phyloP scores from a whole-genome alignment of 2,113 vertebrate genomes.

The Mus spicilegus region DNA sequence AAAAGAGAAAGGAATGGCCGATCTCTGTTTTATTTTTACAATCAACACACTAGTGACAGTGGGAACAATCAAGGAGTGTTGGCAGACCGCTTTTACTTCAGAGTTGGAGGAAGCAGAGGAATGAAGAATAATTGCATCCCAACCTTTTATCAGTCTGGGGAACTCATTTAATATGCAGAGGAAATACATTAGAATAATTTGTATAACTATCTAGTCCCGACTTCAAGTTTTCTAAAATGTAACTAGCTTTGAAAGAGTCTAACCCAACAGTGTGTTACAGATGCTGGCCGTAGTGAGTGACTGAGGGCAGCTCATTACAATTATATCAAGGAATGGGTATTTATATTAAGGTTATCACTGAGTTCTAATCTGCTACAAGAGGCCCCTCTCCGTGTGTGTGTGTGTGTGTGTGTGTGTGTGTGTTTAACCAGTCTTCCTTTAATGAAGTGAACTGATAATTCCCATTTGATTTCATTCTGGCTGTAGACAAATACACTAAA shows the following conservation, averaged over 20 bases:
- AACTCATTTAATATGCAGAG: constrained; percentile 78
- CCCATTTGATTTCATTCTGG: constrained; percentile 58
- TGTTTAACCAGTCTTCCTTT: background rate
- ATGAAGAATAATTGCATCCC: constrained; percentile 79
- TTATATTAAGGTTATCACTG: constrained; percentile 1
- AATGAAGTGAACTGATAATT: constrained; percentile 58
- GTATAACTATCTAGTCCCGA: constrained; percentile 67
- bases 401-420: background rate
- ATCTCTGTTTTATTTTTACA: constrained; percentile 75
- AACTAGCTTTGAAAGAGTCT: constrained; percentile 50
- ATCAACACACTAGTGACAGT: constrained; percentile 73
- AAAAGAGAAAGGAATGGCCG: constrained; percentile 26
- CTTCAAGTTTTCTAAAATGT: constrained; percentile 69
- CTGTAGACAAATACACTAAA: constrained; percentile 51
- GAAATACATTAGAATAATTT: constrained; percentile 77
- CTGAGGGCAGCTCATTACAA: background rate
- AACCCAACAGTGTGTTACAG: background rate
- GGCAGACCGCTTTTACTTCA: constrained; percentile 76
- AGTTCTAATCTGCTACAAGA: background rate
- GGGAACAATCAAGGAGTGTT: constrained; percentile 76
- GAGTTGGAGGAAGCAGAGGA: constrained; percentile 71
- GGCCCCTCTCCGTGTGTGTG: background rate
- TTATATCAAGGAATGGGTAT: background rate
- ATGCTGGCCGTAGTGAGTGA: background rate
- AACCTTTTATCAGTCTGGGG: constrained; percentile 80